These are phyloP conservation scores for Drosophila aff. DNA, from an alignment of 1,140 invertebrate species.

Conservation along the genomic window DNA sequence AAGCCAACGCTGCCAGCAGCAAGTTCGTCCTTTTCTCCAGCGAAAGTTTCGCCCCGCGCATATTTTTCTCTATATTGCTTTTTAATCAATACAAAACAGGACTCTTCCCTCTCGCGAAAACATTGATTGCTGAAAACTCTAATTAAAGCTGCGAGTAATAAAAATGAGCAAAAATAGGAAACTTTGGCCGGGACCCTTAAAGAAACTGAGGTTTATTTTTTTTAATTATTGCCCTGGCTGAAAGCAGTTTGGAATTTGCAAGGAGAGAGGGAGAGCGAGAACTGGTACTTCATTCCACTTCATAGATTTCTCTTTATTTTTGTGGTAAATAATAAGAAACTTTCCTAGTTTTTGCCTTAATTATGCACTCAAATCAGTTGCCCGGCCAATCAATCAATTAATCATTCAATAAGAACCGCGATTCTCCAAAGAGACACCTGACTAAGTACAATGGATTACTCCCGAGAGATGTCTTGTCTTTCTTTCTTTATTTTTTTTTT, in stretches of 20 bases:
- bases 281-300: not conserved
- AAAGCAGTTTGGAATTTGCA: not conserved
- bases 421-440: conserved; percentile 1
- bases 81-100: conserved; percentile 22
- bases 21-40: conserved; percentile 17
- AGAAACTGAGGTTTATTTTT: too few species aligned
- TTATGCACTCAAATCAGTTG: conserved; percentile 4
- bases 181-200: not conserved
- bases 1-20: not conserved
- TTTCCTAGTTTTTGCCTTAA: not conserved
- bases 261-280: too few species aligned
- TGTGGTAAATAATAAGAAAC: not conserved
- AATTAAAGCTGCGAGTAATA: conserved; percentile 7
- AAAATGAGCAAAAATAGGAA: not conserved
- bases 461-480: not conserved
- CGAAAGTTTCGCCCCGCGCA: conserved; percentile 5
- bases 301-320: not conserved
- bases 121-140: conserved; percentile 10
- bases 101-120: not conserved
- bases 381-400: conserved; percentile 6
- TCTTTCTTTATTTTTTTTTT: not conserved
- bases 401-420: not conserved
- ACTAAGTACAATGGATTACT: not conserved
- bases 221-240: not conserved
- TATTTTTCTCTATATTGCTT: conserved; percentile 10